Conservation (phyloP, 1,140 invertebrate genomes). For the Lucilia sericata region DNA sequence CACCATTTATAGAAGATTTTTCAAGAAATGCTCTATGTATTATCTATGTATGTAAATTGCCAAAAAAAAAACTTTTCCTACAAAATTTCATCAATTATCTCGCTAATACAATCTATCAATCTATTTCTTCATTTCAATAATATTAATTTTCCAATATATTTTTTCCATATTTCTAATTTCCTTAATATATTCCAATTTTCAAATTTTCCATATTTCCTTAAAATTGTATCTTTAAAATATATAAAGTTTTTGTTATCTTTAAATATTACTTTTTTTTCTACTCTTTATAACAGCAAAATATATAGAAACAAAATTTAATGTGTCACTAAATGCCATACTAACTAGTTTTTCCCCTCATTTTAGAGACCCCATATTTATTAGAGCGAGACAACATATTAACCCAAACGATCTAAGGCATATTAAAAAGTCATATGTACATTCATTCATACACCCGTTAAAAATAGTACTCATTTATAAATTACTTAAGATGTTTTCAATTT, state of each 20-base stretch:
- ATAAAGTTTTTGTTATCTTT: neutral
- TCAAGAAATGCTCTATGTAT: too few relatives aligned
- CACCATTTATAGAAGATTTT: too few relatives aligned
- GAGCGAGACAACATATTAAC: slow-evolving; percentile 40
- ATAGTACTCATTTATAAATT: neutral
- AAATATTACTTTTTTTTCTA: neutral
- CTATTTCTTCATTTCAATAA: too few relatives aligned
- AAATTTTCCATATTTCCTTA: neutral
- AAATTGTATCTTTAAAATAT: slow-evolving; percentile 18
- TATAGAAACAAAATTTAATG: slow-evolving; percentile 30
- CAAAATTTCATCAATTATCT: too few relatives aligned
- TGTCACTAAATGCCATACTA: slow-evolving; percentile 42
- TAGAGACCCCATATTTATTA: slow-evolving; percentile 39
- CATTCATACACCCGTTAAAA: neutral
- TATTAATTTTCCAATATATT: too few relatives aligned
- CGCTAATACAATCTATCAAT: too few relatives aligned
- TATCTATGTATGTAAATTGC: too few relatives aligned
- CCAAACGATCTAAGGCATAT: slow-evolving; percentile 14
- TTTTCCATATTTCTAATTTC: neutral
- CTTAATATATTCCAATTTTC: neutral
- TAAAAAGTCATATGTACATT: slow-evolving; percentile 6
- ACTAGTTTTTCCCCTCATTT: slow-evolving; percentile 27
- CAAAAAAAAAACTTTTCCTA: too few relatives aligned
- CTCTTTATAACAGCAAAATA: neutral
- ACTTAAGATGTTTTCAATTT: neutral